Evolutionary conservation across 2,888 invertebrate genomes (phyloP).

Genomic region (Agrochola lota): DNA sequence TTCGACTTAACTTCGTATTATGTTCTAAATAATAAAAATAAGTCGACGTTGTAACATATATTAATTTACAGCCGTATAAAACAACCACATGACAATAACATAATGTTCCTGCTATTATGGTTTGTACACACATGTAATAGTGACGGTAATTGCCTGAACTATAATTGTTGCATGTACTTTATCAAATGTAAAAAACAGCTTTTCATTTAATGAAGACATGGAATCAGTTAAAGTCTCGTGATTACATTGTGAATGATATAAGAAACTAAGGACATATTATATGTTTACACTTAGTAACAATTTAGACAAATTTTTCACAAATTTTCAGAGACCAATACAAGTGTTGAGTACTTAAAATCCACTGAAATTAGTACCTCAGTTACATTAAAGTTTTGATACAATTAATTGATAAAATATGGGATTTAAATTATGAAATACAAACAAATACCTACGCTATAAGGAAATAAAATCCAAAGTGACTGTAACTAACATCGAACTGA

Average conservation of each 20-base stretch:
- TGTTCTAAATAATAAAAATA: slow-evolving; percentile 60
- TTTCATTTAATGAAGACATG: slow-evolving; percentile 47
- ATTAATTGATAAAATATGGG: neutral
- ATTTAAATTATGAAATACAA: neutral
- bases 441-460: neutral
- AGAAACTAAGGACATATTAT: neutral
- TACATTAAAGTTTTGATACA: neutral
- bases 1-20: slow-evolving; percentile 49
- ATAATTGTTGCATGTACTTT: slow-evolving; percentile 42
- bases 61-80: slow-evolving; percentile 48
- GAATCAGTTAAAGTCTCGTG: slow-evolving; percentile 32
- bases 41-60: slow-evolving; percentile 42
- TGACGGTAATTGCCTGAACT: slow-evolving; percentile 39
- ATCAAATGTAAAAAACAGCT: slow-evolving; percentile 44
- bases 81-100: slow-evolving; percentile 36
- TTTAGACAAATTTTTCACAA: neutral
- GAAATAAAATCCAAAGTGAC: neutral
- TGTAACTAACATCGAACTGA: too few relatives aligned
- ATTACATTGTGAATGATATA: slow-evolving; percentile 27
- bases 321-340: neutral
- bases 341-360: neutral
- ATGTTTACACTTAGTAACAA: neutral
- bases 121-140: slow-evolving; percentile 28
- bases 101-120: slow-evolving; percentile 27
- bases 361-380: neutral